Percentiles rank a stretch among this genome's conserved stretches.
Evolutionary conservation across 2,797 vertebrate species (phyloP).

Genomic region (Chelon auratus): DNA sequence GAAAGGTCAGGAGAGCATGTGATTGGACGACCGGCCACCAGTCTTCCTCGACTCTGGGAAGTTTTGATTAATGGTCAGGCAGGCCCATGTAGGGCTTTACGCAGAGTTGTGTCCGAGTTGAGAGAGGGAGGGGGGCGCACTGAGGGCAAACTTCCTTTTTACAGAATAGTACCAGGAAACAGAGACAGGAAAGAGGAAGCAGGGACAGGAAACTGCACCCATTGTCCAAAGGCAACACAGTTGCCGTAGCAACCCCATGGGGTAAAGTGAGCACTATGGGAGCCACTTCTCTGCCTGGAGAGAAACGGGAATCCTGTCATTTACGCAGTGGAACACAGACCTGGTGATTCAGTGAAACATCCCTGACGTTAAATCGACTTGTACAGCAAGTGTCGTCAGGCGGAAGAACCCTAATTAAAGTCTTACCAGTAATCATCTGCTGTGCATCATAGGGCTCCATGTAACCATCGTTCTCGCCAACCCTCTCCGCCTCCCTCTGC

Average conservation of each 20-base stretch:
- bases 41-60: slow-evolving; percentile 84
- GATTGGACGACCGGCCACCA: slow-evolving; percentile 76
- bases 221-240: slow-evolving; percentile 83
- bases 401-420: neutral
- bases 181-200: slow-evolving; percentile 91
- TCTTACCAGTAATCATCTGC: slow-evolving; percentile 95
- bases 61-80: slow-evolving; percentile 79
- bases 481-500: slow-evolving; percentile 89
- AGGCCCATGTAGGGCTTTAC: slow-evolving; percentile 68
- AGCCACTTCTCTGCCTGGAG: slow-evolving; percentile 28
- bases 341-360: too few species aligned
- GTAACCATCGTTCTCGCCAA: slow-evolving; percentile 94
- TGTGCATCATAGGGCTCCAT: slow-evolving; percentile 98
- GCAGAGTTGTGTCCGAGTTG: slow-evolving; percentile 63
- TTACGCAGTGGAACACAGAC: slow-evolving; percentile 9
- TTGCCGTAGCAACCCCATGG: slow-evolving; percentile 77
- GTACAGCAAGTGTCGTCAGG: neutral
- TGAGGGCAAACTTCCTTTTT: slow-evolving; percentile 85
- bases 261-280: slow-evolving; percentile 56
- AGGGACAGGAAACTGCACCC: slow-evolving; percentile 91
- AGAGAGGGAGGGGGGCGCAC: slow-evolving; percentile 33
- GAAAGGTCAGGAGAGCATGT: slow-evolving; percentile 76
- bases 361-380: too few species aligned
- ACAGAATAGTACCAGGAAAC: slow-evolving; percentile 90
- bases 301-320: slow-evolving; percentile 52